Evolutionary conservation across 2,888 invertebrate species (phyloP), one percentile per base, ranked within the genome.

Genomic region (Pachycephus smyrnensis): DNA sequence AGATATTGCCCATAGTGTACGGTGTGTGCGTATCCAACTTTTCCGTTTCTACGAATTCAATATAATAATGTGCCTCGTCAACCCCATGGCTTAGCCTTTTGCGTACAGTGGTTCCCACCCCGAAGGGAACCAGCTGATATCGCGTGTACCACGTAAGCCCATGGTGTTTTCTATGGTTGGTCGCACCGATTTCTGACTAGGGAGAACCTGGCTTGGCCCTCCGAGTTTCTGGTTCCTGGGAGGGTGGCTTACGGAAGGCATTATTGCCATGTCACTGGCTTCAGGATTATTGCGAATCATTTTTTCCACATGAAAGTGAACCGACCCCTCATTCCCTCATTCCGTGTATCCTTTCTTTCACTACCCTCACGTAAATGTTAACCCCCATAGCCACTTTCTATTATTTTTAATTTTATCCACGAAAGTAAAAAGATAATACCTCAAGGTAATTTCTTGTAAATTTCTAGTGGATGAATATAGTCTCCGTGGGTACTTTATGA

Each of bases 241-340:
- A 84, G 87, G 86, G 87, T 87, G 86, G 87, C 84, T 86, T 84
- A 87, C 80, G 83, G 83, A 81, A 88, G 86, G 79, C 87, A 86
- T 89, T 89, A 89, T 89, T 89, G 86, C 88, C 88, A 82, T 88
- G 87, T 88, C 88, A 88, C 88, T 82, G 88, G 88, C 88, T 89
- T 85, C 85, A 75, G 87, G 89, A 89, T 89, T 89, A 89, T 88
- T 85, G 86, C 87, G 88, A 89, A 89, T 88, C 86, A 89, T 88
- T 89, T 89, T 89, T 88, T 88, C 86, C 86, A 84, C 88, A 87
- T 88, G 88, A 89, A 89, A 89, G 86, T 87, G 81, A 89, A 83
- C 83, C 81, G 80, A 55, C 82, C 76, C 71, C 68, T 23, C 68
- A 9, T 6, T 35, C 80, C 77, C 33, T 37, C 73, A 69, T 69